Percentiles rank a stretch among this genome's conserved stretches.
phyloP scores from a whole-genome alignment of 2,113 vertebrate genomes.

The Podocnemis expansa region DNA sequence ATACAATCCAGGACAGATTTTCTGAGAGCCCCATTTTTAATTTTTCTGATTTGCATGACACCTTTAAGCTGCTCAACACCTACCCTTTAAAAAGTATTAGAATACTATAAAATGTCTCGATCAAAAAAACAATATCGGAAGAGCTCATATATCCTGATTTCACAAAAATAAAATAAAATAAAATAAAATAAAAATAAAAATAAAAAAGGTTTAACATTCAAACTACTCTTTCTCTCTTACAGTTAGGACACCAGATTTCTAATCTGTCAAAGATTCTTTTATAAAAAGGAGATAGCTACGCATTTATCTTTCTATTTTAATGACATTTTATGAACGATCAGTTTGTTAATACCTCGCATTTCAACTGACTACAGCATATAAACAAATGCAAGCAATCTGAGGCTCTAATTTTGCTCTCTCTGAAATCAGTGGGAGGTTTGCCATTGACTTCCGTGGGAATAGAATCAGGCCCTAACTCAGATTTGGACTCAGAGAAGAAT shows the following conservation, averaged over 20 bases:
- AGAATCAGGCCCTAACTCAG: slow-evolving; percentile 16
- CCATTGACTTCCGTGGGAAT: slow-evolving; percentile 14
- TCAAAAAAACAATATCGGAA: slow-evolving; percentile 45
- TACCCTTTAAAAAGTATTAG: background rate
- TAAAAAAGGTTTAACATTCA: slow-evolving; percentile 40
- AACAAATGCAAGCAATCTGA: slow-evolving; percentile 26
- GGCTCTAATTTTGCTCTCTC: background rate
- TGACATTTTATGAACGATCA: slow-evolving; percentile 42
- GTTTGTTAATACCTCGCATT: slow-evolving; percentile 24
- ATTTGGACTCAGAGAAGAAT: slow-evolving; percentile 9
- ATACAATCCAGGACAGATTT: background rate
- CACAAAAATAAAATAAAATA: too few species aligned
- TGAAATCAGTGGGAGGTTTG: background rate
- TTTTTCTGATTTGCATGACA: background rate
- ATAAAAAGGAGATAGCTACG: slow-evolving; percentile 17
- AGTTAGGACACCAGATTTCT: slow-evolving; percentile 19
- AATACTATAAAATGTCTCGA: slow-evolving; percentile 27
- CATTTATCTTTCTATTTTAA: slow-evolving; percentile 47
- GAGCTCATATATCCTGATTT: background rate
- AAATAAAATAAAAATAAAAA: too few species aligned
- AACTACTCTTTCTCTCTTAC: slow-evolving; percentile 49
- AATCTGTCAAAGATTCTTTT: slow-evolving; percentile 36
- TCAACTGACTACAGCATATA: slow-evolving; percentile 19
- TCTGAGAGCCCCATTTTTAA: background rate
- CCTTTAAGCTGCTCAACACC: background rate